These are phyloP conservation scores for Limenitis camilla DNA, from an alignment of 2,888 invertebrate genomes.

Conservation along the genomic window DNA sequence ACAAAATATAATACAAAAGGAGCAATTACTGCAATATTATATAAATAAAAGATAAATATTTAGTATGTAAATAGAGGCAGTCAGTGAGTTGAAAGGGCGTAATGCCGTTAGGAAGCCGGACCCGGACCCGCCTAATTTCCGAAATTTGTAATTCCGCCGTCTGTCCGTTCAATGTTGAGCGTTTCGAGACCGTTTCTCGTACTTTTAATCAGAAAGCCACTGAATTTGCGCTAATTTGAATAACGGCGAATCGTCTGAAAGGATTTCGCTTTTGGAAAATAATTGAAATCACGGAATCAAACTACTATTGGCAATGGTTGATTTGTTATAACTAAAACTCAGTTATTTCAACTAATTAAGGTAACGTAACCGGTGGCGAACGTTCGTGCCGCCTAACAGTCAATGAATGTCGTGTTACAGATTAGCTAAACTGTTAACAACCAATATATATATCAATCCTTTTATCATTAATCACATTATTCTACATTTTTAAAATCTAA, in stretches of 20 bases:
- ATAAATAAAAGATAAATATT: slow-evolving; percentile 2
- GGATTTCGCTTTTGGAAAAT: slow-evolving; percentile 28
- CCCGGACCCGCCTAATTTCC: slow-evolving; percentile 6
- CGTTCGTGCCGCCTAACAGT: too few relatives aligned
- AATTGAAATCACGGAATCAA: background rate
- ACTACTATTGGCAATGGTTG: background rate
- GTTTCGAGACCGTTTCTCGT: slow-evolving; percentile 33
- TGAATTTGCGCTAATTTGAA: slow-evolving; percentile 52
- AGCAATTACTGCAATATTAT: too few relatives aligned
- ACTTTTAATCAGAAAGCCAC: slow-evolving; percentile 56
- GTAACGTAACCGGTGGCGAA: too few relatives aligned
- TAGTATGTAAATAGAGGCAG: background rate
- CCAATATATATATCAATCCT: too few relatives aligned
- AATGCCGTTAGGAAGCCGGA: slow-evolving; percentile 1
- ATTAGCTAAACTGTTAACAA: too few relatives aligned
- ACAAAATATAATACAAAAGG: too few relatives aligned
- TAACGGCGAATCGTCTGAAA: slow-evolving; percentile 38
- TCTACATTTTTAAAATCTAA: too few relatives aligned
- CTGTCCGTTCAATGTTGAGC: slow-evolving; percentile 18
- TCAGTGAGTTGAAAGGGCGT: slow-evolving; percentile 1
- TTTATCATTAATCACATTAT: too few relatives aligned
- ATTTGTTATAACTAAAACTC: too few relatives aligned
- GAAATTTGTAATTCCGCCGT: slow-evolving; percentile 35
- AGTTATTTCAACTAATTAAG: too few relatives aligned
- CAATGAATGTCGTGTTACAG: too few relatives aligned